Conservation (phyloP, 1,140 invertebrate species). For the Bombus affinis region DNA sequence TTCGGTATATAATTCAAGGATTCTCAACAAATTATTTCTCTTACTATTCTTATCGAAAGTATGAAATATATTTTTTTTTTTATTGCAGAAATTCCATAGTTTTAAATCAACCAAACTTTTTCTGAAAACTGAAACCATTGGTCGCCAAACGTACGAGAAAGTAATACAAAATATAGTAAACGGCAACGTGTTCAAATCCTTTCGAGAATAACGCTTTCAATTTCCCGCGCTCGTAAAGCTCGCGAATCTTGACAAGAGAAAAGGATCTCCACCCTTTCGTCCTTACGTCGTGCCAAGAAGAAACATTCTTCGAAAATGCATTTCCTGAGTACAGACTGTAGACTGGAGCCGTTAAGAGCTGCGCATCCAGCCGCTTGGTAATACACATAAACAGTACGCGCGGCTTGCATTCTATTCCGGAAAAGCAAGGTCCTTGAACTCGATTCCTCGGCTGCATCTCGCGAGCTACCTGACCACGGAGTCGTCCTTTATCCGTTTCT, state of each 20-base stretch:
- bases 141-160: too few relatives aligned
- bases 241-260: background rate
- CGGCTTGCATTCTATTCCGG: conserved; percentile 28
- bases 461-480: conserved; percentile 9
- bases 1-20: too few relatives aligned
- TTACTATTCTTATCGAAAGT: too few relatives aligned
- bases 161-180: background rate
- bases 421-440: conserved; percentile 49
- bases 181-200: background rate
- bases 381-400: conserved; percentile 17
- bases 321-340: background rate
- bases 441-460: conserved; percentile 34
- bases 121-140: too few relatives aligned
- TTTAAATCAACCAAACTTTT: too few relatives aligned
- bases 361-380: background rate
- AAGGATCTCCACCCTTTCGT: background rate
- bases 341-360: background rate
- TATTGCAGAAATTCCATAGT: too few relatives aligned
- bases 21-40: too few relatives aligned
- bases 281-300: too few relatives aligned
- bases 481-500: conserved; percentile 35
- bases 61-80: too few relatives aligned
- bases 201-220: background rate
- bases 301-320: background rate
- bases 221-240: background rate